Evolutionary conservation across 2,797 vertebrate genomes (phyloP).

Genomic region (Chelon auratus): DNA sequence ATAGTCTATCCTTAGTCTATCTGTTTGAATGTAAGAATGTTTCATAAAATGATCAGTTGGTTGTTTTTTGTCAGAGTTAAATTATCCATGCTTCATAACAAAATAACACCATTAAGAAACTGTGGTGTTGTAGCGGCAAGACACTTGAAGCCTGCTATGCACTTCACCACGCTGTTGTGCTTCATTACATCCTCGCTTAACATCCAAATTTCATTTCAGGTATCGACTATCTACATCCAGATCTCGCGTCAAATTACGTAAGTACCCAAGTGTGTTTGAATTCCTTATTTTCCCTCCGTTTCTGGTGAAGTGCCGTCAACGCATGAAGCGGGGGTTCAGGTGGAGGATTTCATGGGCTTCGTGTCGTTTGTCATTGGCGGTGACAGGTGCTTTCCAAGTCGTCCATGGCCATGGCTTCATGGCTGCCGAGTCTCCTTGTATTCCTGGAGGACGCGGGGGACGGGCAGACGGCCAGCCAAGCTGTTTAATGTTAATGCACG

Average conservation of each 20-base stretch:
- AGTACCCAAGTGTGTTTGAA: constrained; percentile 82
- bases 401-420: too few relatives aligned
- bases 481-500: constrained; percentile 82
- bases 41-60: too few relatives aligned
- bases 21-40: too few relatives aligned
- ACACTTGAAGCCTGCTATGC: background rate
- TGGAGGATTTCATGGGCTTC: constrained; percentile 40
- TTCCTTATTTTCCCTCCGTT: constrained; percentile 42
- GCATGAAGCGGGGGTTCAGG: constrained; percentile 44
- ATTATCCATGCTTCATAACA: too few relatives aligned
- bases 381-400: constrained; percentile 72
- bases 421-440: constrained; percentile 75
- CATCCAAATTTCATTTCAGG: constrained; percentile 85
- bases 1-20: too few relatives aligned
- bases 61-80: too few relatives aligned
- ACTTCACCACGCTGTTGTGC: constrained; percentile 1
- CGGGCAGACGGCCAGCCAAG: constrained; percentile 76
- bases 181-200: constrained; percentile 43
- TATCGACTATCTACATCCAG: constrained; percentile 98
- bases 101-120: background rate
- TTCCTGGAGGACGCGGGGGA: constrained; percentile 68
- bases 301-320: constrained; percentile 40
- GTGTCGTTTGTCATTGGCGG: constrained; percentile 47
- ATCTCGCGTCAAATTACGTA: constrained; percentile 97
- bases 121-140: background rate